Conservation (phyloP, 2,797 vertebrate species). For the Prionace glauca region DNA sequence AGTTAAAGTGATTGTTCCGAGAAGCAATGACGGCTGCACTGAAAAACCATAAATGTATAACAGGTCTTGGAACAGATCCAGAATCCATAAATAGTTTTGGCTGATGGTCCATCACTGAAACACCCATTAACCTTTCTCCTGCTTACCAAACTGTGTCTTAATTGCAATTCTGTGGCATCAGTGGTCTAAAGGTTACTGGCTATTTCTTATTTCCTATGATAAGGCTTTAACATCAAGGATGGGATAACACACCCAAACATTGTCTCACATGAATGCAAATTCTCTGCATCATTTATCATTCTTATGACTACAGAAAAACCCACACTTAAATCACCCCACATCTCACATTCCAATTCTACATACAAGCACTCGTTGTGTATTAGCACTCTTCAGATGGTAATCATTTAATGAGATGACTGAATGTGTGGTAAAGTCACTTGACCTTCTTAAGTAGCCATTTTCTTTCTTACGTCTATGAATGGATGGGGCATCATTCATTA, state of each 20-base stretch:
- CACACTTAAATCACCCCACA: constrained; percentile 8
- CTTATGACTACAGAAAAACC: background rate
- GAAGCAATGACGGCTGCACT: background rate
- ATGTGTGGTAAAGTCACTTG: background rate
- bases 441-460: constrained; percentile 5
- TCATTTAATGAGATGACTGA: constrained; percentile 5
- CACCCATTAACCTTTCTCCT: background rate
- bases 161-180: background rate
- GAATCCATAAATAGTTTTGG: constrained; percentile 23
- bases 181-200: background rate
- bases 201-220: background rate
- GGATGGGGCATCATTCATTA: background rate
- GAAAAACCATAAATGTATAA: constrained; percentile 11
- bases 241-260: background rate
- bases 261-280: background rate
- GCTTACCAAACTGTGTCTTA: constrained; percentile 7
- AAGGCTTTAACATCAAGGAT: background rate
- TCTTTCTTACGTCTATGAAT: background rate
- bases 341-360: background rate
- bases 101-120: constrained; percentile 19
- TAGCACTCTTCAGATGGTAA: background rate
- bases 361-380: background rate
- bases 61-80: constrained; percentile 6
- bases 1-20: background rate
- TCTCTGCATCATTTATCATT: background rate